Base-by-base conservation (phyloP, 2,113 vertebrate species). In the Sinocyclocheilus maitianheensis region DNA sequence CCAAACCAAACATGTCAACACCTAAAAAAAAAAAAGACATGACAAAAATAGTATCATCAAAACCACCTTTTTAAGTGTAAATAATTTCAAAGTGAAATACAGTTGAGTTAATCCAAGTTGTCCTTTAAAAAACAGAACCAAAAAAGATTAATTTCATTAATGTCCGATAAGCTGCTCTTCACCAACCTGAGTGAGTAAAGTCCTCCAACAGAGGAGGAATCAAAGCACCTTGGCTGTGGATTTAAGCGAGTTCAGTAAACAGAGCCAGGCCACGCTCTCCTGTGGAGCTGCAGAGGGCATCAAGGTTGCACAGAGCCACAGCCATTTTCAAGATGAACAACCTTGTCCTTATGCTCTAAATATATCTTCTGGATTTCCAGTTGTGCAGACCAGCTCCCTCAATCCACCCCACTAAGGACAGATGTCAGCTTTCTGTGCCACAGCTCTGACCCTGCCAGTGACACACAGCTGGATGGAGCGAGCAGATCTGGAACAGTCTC, bases 341-440 rank as follows among this genome's bases (percentile, higher is more conserved):
- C 86, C 67, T 90, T 86, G 67, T 90, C 85, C 62, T 60, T 67
- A 62, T 60, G 53, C 24, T 80, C 86, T 88, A 90, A 88, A 90
- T 83, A 86, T 90, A 89, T 85, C 81, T 46, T 10, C 43, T 18
- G 43, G 62, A 80, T 67, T 40, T 85, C 80, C 81, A 82, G 80
- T 69, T 79, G 84, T 76, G 46, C 60, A 60, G 51, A 58, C 77
- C 26, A 75, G 37, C 79, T 72, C 81, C 51, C 67, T 72, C 51
- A 74, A 74, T 53, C 67, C 65, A 74, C 84, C 85, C 78, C 83
- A 77, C 82, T 65, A 87, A 58, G 88, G 83, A 86, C 90, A 90
- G 90, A 90, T 90, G 89, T 88, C 85, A 24, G 26, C 37, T 53
- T 83, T 84, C 82, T 48, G 37, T 85, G 58, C 58, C 58, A 60